Evolutionary conservation across 2,888 invertebrate genomes (phyloP), one percentile per base, ranked within the genome.

Genomic region (Nymphalis polychloros): DNA sequence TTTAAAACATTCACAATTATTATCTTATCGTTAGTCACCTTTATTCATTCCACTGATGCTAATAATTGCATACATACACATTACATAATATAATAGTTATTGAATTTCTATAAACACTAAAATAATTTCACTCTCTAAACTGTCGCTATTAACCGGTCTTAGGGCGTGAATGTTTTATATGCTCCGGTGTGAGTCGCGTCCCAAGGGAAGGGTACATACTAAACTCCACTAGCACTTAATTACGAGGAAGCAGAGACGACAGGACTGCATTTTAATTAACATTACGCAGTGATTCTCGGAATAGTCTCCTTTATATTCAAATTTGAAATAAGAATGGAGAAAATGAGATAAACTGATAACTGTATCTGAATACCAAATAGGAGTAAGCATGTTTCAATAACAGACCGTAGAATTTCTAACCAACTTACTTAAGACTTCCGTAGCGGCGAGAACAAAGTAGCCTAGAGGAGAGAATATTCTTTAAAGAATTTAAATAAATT

Each of bases 401-500:
- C 74, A 72, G 69, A 64, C 63, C 35, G 57, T 50, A 57, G 74
- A 78, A 79, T 80, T 70, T 79, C 78, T 80, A 83, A 81, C 79
- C 80, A 84, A 85, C 82, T 86, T 81, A 84, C 81, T 88, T 82
- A 85, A 83, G 80, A 80, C 81, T 85, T 86, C 84, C 82, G 76
- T 79, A 82, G 61, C 64, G 67, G 61, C 62, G 61, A 47, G 68
- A 71, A 71, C 69, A 69, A 71, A 73, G 68, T 64, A 67, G 53
- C 68, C 59, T 46, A 55, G 78, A 73, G 81, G 79, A 77, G 75
- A 71, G 81, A 86, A 84, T 85, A 73, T 83, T 86, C 85, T 82
- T 86, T 84, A 79, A 84, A 83, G 86, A 89, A 91, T 91, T 92
- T 90, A 88, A 92, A 92, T 91, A 91, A 89, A 89, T 88, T 86